Percentiles rank a stretch among this genome's conserved stretches.
Evolutionary conservation across 2,888 invertebrate genomes (phyloP).

Genomic region (Temnothorax unifasciatus): DNA sequence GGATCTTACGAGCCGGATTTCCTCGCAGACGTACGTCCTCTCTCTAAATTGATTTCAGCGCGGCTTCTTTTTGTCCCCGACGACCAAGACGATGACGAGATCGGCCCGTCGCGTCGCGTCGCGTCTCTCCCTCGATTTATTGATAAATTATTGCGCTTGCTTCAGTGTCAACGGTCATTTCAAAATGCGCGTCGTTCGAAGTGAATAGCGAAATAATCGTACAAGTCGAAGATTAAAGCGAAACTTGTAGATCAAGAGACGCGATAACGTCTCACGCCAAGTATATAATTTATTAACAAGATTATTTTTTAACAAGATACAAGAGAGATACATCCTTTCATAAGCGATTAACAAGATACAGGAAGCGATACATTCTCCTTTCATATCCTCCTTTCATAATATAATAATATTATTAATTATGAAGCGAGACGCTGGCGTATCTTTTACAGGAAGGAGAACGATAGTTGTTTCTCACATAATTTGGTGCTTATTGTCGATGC

Average conservation of each 20-base stretch:
- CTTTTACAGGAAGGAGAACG: no score
- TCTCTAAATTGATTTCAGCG: conserved; percentile 80
- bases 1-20: conserved; percentile 84
- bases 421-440: no score
- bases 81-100: conserved; percentile 30
- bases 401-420: no score
- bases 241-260: not conserved
- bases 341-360: no score
- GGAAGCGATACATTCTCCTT: no score
- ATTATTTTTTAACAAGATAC: no score
- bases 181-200: not conserved
- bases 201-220: not conserved
- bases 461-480: no score
- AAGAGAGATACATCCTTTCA: no score
- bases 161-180: not conserved
- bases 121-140: conserved; percentile 4
- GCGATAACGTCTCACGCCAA: no score
- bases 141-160: not conserved
- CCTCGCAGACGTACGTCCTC: conserved; percentile 76
- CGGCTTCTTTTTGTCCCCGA: conserved; percentile 82
- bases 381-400: no score
- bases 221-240: not conserved
- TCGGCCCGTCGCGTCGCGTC: conserved; percentile 1
- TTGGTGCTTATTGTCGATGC: no score
- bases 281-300: no score